Evolutionary conservation across 2,113 vertebrate species (phyloP), one percentile per base, ranked within the genome.

Genomic region (Rostratula benghalensis): DNA sequence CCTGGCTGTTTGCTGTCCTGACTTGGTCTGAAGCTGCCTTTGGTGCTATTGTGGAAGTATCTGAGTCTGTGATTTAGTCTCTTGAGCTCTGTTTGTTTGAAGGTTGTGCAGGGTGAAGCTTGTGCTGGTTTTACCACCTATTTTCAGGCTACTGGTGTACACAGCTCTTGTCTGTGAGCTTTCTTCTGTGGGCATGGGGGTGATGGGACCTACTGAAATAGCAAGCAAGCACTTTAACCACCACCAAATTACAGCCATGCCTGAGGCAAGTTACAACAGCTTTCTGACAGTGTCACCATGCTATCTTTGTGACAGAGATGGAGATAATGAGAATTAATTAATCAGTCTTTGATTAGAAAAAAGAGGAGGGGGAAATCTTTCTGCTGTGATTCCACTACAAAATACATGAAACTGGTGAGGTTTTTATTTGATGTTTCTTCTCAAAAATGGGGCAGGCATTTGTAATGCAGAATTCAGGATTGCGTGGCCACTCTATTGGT

Each of bases 281-380:
- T 94, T 96, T 96, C 74, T 94, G 89, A 89, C 83, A 51, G 65
- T 89, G 93, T 96, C 94, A 94, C 91, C 78, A 46, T 56, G 81
- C 80, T 96, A 94, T 96, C 94, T 93, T 89, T 95, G 93, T 93
- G 95, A 94, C 95, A 70, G 93, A 95, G 96, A 92, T 85, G 71
- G 95, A 97, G 96, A 96, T 94, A 94, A 94, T 94, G 83, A 96
- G 93, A 97, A 97, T 95, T 96, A 97, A 96, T 97, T 96, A 94
- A 97, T 97, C 95, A 80, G 86, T 65, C 87, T 89, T 94, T 96
- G 94, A 96, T 96, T 97, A 94, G 61, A 78, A 86, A 94, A 93
- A 87, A 89, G 53, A 51, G 65, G 67, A 50, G 93, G 70, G 77
- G 78, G 39, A 76, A 94, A 94, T 77, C 54, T 35, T 94, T 82